Evolutionary conservation across 2,888 invertebrate species (phyloP).

Genomic region (Folsomia candida): DNA sequence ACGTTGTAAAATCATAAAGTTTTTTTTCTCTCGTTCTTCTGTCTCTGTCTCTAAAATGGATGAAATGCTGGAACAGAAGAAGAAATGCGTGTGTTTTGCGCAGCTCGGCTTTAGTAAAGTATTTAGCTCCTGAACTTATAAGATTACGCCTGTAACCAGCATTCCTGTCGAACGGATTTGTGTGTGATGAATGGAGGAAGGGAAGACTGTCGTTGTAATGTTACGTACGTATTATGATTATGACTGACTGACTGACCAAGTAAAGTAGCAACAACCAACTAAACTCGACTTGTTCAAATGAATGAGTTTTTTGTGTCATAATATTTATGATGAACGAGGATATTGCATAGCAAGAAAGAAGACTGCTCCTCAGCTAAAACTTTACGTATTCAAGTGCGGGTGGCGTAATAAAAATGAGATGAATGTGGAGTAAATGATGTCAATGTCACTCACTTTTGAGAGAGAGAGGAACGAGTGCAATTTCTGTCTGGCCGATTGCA

Average conservation of each 20-base stretch:
- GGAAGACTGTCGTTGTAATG: no score
- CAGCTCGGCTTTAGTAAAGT: no score
- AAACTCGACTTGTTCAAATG: neutral
- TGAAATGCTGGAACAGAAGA: neutral
- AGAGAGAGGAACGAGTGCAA: no score
- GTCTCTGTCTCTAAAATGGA: neutral
- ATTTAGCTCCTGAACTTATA: no score
- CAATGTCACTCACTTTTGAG: neutral
- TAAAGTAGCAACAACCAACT: neutral
- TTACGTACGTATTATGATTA: no score
- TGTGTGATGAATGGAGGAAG: neutral
- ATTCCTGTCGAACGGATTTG: neutral
- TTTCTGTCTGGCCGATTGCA: no score
- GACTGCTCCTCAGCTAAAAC: neutral
- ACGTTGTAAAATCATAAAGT: conserved; percentile 7
- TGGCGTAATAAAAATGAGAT: neutral
- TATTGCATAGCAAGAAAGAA: neutral
- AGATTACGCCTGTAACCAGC: no score
- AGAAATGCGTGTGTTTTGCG: no score
- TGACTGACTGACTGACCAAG: no score
- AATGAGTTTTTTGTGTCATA: conserved; percentile 1
- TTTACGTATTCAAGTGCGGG: neutral
- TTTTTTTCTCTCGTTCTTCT: neutral
- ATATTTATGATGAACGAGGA: neutral
- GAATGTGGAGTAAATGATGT: neutral